These are phyloP conservation scores for Portevinia maculata DNA, from an alignment of 2,888 invertebrate genomes.

Conservation along the genomic window DNA sequence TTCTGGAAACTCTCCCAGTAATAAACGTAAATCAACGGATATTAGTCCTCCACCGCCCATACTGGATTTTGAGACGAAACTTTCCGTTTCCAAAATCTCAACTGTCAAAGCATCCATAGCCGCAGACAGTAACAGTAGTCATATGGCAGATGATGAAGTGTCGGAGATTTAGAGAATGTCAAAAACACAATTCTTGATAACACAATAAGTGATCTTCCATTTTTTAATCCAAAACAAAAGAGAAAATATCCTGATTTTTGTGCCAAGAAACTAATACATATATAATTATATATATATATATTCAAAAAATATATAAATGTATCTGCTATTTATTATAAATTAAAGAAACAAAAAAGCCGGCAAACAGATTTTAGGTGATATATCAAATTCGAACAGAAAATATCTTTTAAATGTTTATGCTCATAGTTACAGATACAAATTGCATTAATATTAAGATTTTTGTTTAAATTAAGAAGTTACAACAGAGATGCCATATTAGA, in stretches of 20 bases:
- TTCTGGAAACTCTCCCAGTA: conserved; percentile 56
- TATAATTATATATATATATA: conserved; percentile 21
- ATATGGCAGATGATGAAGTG: conserved; percentile 76
- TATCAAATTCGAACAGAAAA: conserved; percentile 31
- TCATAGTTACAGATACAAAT: neutral
- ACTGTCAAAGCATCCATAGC: conserved; percentile 76
- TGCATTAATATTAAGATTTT: conserved; percentile 4
- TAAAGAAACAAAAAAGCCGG: conserved; percentile 11
- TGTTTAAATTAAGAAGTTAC: conserved; percentile 14
- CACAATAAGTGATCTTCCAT: conserved; percentile 69
- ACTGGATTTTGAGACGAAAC: conserved; percentile 81
- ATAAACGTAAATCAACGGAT: conserved; percentile 65
- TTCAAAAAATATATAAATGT: conserved; percentile 38
- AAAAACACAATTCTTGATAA: conserved; percentile 21
- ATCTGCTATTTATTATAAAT: conserved; percentile 52
- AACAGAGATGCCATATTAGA: conserved; percentile 35
- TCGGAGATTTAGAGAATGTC: conserved; percentile 76
- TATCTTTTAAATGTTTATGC: conserved; percentile 26
- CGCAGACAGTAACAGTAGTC: conserved; percentile 56
- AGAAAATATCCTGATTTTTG: conserved; percentile 58
- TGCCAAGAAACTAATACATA: conserved; percentile 54
- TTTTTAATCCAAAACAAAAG: conserved; percentile 50
- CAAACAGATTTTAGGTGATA: conserved; percentile 42
- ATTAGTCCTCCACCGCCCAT: conserved; percentile 50
- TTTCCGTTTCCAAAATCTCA: conserved; percentile 81